Base-by-base conservation (phyloP, 2,888 invertebrate genomes). In the Thalpophila matura region DNA sequence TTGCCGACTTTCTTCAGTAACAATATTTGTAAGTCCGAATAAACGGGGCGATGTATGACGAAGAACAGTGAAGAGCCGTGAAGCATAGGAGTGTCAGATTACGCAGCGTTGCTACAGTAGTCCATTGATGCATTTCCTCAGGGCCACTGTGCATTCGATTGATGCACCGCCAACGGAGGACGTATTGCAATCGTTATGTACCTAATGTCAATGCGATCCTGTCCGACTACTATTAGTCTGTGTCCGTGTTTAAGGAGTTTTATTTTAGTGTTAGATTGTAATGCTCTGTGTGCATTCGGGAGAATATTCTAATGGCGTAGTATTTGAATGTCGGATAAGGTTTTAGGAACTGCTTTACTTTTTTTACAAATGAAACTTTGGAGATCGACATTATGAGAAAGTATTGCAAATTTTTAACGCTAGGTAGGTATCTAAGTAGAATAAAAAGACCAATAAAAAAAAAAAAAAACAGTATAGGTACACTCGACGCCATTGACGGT, bases 141-240 rank as follows among this genome's bases (percentile, higher is more conserved):
- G 93, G 89, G 90, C 91, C 93, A 75, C 74, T 83, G 93, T 87
- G 90, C 80, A 80, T 79, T 81, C 84, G 93, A 94, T 94, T 93
- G 93, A 94, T 94, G 93, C 80, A 72, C 79, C 81, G 79, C 83
- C 86, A 87, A 89, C 86, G 80, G 86, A 77, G 83, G 86, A 94
- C 91, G 91, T 91, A 94, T 94, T 89, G 92, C 91, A 86, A 86
- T 93, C 94, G 93, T 94, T 94, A 93, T 91, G 89, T 86, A 87
- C 86, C 91, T 91, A 93, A 93, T 92, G 93, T 91, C 92, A 91
- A 88, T 91, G 87, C 88, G 86, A 90, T 91, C 84, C 85, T 84
- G 83, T 84, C 85, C 82, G 85, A 77, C 87, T 85, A 82, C 88
- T 86, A 90, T 90, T 87, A 84, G 86, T 90, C 88, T 86, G 80